Base-by-base conservation (phyloP, 2,797 vertebrate genomes). In the Sebastes dallii region DNA sequence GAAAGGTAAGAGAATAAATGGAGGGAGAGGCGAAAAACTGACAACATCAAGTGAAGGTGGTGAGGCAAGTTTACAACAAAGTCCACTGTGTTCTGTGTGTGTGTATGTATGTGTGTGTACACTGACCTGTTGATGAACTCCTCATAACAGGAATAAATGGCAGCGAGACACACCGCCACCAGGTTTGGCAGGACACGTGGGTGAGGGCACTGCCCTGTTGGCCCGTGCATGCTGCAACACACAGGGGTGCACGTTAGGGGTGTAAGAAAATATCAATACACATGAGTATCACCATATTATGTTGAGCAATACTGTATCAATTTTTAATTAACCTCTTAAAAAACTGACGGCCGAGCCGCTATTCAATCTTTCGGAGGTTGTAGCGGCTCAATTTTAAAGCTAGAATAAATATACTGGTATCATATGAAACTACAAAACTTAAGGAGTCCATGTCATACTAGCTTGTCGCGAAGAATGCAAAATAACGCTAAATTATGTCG, bases 91-190 rank as follows among this genome's bases (percentile, higher is more conserved):
- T 10, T 54, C 24, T 4, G 25, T 11, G n/a, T 56, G 61, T 22
- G 24, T 12, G 50, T 42, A 27, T 34, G n/a, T 69, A 29, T 24
- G 50, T 58, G 55, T 29, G 5, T 65, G 65, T 27, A 20, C 59
- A 95, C 97, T 95, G 82, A 99, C 99, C 98, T 99, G 98, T 99
- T 99, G 95, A 99, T 99, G 93, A 99, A 99, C 92, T 99, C 99
- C 91, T 99, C 99, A 0, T 99, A 99, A 94, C 99, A 99, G 55
- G 99, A 99, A 89, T 99, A 99, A 91, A 99, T 99, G 90, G 98
- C 99, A 36, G 99, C 99, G 88, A 99, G 96, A 91, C 99, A 99
- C 78, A 99, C 98, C 0, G 99, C 98, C 81, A 99, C 98, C 56
- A 99, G 96, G 94, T 99, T 99, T 70, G 98, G 98, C 88, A 99